Evolutionary conservation across 2,888 invertebrate species (phyloP), one percentile per base, ranked within the genome.

Genomic region (Caenorhabditis wallacei): DNA sequence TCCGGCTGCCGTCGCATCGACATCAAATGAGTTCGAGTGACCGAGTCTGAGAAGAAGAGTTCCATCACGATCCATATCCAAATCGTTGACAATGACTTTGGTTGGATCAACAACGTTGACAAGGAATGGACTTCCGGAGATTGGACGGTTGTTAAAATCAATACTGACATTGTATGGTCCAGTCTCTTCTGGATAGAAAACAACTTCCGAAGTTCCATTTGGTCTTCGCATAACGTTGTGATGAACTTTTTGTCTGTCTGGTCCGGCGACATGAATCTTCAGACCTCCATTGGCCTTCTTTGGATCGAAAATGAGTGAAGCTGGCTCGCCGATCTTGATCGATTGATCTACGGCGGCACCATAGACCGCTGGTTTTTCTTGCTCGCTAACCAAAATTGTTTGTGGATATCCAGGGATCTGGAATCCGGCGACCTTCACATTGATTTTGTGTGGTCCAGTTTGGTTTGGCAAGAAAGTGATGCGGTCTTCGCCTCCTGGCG

Each of bases 281-380:
- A 92, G 66, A 11, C 91, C 91, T 46, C 92, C 92, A 26, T 88
- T 88, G 20, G 66, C 68, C 66, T 89, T 85, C 87, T 93, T 93
- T 13, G 93, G 92, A 80, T 93, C 93, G 56, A 94, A 93, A 66
- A 92, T 91, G 86, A 94, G 93, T 53, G 92, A 89, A 46, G 94
- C 92, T 20, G 92, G 90, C 83, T 93, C 93, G 24, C 93, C 93
- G 71, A 93, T 92, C 61, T 84, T 86, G 40, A 87, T 82, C 26
- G 84, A 82, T 63, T 87, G 91, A 84, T 93, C 92, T 11, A 94
- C 88, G n/a, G 94, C 94, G 81, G 93, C 93, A 54, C 94, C 94
- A 70, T 88, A 89, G 16, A 92, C 89, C 11, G 80, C 81, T 7
- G 91, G 91, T 26, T 80, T 81, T 54, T 87, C 88, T 76, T 84